Conservation (phyloP, 2,797 vertebrate genomes). For the Sardinella longiceps region DNA sequence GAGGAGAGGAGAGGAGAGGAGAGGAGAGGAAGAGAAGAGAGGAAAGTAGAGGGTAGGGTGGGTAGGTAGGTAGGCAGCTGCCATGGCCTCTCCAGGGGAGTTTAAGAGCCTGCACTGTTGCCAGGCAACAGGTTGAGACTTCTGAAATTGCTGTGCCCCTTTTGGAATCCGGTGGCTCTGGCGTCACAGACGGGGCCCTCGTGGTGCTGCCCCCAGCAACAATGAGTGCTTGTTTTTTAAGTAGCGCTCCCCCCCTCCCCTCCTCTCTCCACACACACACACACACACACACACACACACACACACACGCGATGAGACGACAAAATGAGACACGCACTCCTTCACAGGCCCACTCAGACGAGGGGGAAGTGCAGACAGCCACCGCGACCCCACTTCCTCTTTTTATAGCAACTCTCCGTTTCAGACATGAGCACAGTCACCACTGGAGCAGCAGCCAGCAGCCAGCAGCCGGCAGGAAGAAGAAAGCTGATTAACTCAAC, state of each 20-base stretch:
- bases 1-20: not conserved
- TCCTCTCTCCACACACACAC: too few relatives aligned
- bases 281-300: constrained; percentile 7
- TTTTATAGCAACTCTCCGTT: constrained; percentile 1
- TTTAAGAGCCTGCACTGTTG: constrained; percentile 34
- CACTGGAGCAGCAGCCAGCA: too few relatives aligned
- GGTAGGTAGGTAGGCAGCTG: too few relatives aligned
- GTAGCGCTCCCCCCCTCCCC: too few relatives aligned
- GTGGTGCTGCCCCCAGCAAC: constrained; percentile 29
- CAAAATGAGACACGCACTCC: not conserved
- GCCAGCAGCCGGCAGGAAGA: not conserved
- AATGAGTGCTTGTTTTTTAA: constrained; percentile 29
- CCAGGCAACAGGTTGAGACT: constrained; percentile 59
- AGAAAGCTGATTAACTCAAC: not conserved
- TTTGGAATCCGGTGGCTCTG: constrained; percentile 38
- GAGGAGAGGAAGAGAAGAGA: too few relatives aligned
- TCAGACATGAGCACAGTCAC: not conserved
- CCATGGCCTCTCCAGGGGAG: not conserved
- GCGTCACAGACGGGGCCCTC: not conserved
- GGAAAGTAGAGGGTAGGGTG: not conserved
- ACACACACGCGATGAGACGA: not conserved
- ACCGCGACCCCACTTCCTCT: not conserved
- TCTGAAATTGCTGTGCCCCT: constrained; percentile 46
- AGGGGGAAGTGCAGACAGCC: not conserved
- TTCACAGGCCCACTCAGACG: not conserved